Base-by-base conservation (phyloP, 37 sponge, comb jelly and placozoan genomes). In the Mnemiopsis leidyi region DNA sequence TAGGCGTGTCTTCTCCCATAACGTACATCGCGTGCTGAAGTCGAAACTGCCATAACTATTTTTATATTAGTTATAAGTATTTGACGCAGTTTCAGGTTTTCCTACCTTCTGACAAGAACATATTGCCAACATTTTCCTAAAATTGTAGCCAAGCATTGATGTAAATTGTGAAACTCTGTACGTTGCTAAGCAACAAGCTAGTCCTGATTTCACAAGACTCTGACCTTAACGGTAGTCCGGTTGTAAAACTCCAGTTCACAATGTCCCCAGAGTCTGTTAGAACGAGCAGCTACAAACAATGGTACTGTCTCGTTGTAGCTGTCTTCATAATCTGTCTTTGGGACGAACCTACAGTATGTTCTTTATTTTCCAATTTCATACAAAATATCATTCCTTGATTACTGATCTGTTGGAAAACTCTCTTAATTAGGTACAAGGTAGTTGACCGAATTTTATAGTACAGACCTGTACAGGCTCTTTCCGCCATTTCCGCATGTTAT, bases 401-500 rank as follows among this genome's bases (percentile, higher is more conserved):
- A n/a, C n/a, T n/a, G n/a, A n/a, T n/a, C n/a, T n/a, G n/a, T n/a
- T n/a, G n/a, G n/a, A n/a, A n/a, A n/a, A n/a, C n/a, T n/a, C n/a
- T n/a, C n/a, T n/a, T n/a, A n/a, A n/a, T n/a, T n/a, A n/a, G n/a
- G n/a, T n/a, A n/a, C n/a, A n/a, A n/a, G n/a, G n/a, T n/a, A n/a
- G n/a, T n/a, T n/a, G n/a, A n/a, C n/a, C n/a, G n/a, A n/a, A n/a
- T n/a, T n/a, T n/a, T n/a, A n/a, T n/a, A n/a, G 61, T 48, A 48
- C 61, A 18, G 9, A 48, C 61, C 13, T 85, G 90, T 85, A 85
- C 7, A 85, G 48, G 40, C n/a, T 32, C 90, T 40, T 36, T 39
- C 90, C 90, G 3, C 38, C 90, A 61, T 85, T 39, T 0, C 90
- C 90, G 23, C 90, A 85, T 39, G 48, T 85, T 3, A 85, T 40